A percentile compares a stretch with the other conserved stretches of the same genome.
Conservation (phyloP, 2,113 vertebrate species). For the Acrocephalus kingi region DNA sequence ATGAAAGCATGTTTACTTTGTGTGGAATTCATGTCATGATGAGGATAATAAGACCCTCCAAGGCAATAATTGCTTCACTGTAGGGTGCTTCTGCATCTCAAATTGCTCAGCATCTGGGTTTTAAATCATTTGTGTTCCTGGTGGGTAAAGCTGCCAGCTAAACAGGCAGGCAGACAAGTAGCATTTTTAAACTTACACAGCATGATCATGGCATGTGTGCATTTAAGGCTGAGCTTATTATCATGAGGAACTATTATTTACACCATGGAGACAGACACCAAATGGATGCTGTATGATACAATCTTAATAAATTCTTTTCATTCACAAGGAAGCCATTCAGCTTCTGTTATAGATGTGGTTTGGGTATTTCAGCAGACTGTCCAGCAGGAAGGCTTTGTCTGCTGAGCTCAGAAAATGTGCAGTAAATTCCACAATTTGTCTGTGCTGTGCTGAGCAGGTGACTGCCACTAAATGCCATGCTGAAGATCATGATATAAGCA, state of each 20-base stretch:
- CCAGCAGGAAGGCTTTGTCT: background rate
- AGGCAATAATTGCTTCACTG: conserved; percentile 74
- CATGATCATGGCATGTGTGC: conserved; percentile 59
- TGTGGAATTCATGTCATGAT: conserved; percentile 66
- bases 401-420: background rate
- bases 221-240: conserved; percentile 65
- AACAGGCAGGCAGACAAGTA: conserved; percentile 65
- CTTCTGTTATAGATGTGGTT: background rate
- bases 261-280: conserved; percentile 35
- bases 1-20: conserved; percentile 65
- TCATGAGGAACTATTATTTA: conserved; percentile 52
- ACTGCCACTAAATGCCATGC: background rate
- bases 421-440: background rate
- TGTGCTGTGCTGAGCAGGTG: background rate
- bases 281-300: conserved; percentile 20
- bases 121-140: conserved; percentile 70
- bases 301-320: conserved; percentile 40
- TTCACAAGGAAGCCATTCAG: background rate
- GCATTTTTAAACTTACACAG: conserved; percentile 68
- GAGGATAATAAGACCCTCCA: conserved; percentile 72
- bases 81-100: conserved; percentile 72
- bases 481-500: background rate
- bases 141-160: conserved; percentile 54
- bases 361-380: background rate
- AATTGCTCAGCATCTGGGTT: conserved; percentile 73